These are phyloP conservation scores for Phainopepla nitens DNA, from an alignment of 2,113 vertebrate genomes.

Conservation along the genomic window DNA sequence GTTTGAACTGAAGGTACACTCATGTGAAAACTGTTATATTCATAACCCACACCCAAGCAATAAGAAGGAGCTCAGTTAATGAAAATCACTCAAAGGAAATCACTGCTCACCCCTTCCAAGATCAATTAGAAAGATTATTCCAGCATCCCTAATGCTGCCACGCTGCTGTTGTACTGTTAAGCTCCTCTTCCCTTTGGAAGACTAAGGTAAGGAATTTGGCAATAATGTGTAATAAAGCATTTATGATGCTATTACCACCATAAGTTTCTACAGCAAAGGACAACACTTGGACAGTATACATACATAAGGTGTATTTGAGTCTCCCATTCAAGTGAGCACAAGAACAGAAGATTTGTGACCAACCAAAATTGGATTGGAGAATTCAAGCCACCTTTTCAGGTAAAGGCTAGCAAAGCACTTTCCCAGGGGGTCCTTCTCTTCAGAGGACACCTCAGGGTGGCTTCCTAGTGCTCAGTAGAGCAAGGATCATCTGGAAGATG, in stretches of 20 bases:
- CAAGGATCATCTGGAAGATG: not conserved
- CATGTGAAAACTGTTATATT: slow-evolving; percentile 4
- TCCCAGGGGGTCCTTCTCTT: not conserved
- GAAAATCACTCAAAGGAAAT: slow-evolving; percentile 43
- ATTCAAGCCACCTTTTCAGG: not conserved
- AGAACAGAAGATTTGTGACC: not conserved
- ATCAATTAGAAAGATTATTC: slow-evolving; percentile 54
- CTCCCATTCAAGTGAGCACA: not conserved
- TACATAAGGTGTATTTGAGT: not conserved
- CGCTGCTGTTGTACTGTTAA: not conserved
- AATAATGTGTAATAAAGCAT: not conserved
- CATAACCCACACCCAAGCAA: slow-evolving; percentile 27
- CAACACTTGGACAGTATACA: not conserved
- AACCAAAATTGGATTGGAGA: not conserved
- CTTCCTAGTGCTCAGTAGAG: not conserved
- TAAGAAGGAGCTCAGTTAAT: slow-evolving; percentile 39
- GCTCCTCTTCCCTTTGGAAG: not conserved
- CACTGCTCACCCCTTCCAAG: slow-evolving; percentile 2
- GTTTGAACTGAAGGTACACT: slow-evolving; percentile 38
- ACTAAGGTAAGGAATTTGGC: not conserved
- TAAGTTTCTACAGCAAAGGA: not conserved
- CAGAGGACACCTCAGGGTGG: not conserved
- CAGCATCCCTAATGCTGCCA: not conserved
- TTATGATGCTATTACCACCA: not conserved
- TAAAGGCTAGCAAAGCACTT: not conserved